Evolutionary conservation across 2,888 invertebrate species (phyloP), one percentile per base, ranked within the genome.

Genomic region (Nomada lathburiana): DNA sequence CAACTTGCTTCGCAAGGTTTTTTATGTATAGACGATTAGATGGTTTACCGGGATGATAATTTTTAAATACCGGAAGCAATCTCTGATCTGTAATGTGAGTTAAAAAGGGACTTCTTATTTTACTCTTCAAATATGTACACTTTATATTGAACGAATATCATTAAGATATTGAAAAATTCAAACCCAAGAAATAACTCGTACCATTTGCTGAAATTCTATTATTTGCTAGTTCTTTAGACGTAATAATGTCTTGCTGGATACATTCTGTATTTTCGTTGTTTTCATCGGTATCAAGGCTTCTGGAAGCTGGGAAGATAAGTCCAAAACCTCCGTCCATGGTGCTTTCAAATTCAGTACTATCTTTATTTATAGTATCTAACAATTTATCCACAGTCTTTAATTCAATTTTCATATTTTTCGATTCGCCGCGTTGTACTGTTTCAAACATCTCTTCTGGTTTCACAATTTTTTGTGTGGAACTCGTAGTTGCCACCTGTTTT

Each of bases 1-100:
- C 96, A 0, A 97, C 97, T 85, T 96, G 96, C 94, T 98, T 98
- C 0, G 97, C 95, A 68, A 98, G 95, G 94, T 99, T 99, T 93
- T 99, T 99, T 42, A 99, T 96, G 91, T 99, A 99, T n/a, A 99
- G 94, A 84, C 98, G 96, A 94, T 96, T 96, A 26, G 97, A 97
- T 5, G 97, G 97, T 72, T 96, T 95, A 0, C 98, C 98, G 11
- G 96, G 95, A 84, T 96, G 95, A 93, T 99, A 99, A 91, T 97
- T 98, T 93, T 97, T 98, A 91, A 97, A 98, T 26, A 98, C 96
- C 7, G 97, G 95, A 85, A 98, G 93, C 26, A 96, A 94, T 90
- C 96, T 95, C 94, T 97, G 96, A 92, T 98, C 97, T 91, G 86
- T 44, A 90, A 91, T 13, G 26, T 20, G 87, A 73, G 82, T 23